Conservation (phyloP, 2,113 vertebrate species). For the Gambusia affinis region DNA sequence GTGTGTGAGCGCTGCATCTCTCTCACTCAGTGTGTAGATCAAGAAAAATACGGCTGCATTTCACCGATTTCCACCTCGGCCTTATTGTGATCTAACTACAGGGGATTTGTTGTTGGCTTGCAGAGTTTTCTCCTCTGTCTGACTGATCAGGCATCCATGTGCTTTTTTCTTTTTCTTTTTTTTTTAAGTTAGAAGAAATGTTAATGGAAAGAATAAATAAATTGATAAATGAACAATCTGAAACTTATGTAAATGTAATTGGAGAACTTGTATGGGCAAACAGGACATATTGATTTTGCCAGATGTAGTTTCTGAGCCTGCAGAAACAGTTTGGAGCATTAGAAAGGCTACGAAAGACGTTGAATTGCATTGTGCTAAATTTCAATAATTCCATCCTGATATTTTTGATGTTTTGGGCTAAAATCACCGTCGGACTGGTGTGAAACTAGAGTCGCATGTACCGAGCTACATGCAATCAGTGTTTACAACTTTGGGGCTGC, state of each 20-base stretch:
- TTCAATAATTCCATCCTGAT: neutral
- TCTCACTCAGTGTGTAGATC: no score
- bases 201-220: neutral
- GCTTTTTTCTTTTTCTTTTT: neutral
- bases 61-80: no score
- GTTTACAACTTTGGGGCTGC: no score
- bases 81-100: neutral
- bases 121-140: no score
- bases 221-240: neutral
- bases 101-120: no score
- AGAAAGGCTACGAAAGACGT: neutral
- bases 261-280: neutral
- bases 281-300: neutral
- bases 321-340: neutral
- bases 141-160: neutral
- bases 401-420: neutral
- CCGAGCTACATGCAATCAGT: no score
- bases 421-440: neutral
- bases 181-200: neutral
- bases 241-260: neutral
- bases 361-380: neutral
- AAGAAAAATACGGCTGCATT: no score
- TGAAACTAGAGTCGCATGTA: no score
- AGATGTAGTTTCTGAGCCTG: neutral
- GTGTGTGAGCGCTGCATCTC: no score